Base-by-base conservation (phyloP, 2,113 vertebrate genomes). In the Balaenoptera acutorostrata region DNA sequence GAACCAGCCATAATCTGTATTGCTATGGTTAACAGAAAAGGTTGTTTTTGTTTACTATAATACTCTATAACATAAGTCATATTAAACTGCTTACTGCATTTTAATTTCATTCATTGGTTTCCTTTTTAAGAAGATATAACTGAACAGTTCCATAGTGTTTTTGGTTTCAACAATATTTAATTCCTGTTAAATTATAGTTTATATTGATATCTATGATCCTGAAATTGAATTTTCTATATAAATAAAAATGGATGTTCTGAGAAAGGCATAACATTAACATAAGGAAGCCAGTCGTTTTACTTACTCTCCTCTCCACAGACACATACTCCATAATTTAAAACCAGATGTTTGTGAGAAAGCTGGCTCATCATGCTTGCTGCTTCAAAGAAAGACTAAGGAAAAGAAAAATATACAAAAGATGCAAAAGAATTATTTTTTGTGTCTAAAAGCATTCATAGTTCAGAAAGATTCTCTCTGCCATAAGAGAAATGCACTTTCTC, bases 341-440 rank as follows among this genome's bases (percentile, higher is more conserved):
- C 99, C 96, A 99, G 96, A 98, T 99, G 99, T 97, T 99, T 99
- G 97, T 99, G 99, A 96, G 99, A 99, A 87, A 99, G 99, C 97
- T 99, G 99, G 97, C 99, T 99, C 99, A 99, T 99, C 99, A 99
- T 99, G 97, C 99, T 99, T 97, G 99, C 99, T 69, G 99, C 99
- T 98, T 99, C 99, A 98, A 99, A 99, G 98, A 99, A 99, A 2
- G 99, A 99, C 99, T 99, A 88, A 66, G 81, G n/a, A 96, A 97
- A 88, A 71, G 18, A 95, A 93, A 96, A 69, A 93, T 13, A 94
- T 18, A 90, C 39, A 93, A 69, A 96, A 97, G 95, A 75, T 83
- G 21, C 20, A 82, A 72, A 90, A 90, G 33, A 78, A 81, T 93
- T 90, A 80, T 13, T 87, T 23, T 59, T 36, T 85, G 33, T 89